These are phyloP conservation scores for Petrolisthes cinctipes DNA, from an alignment of 2,888 invertebrate genomes.

Conservation along the genomic window DNA sequence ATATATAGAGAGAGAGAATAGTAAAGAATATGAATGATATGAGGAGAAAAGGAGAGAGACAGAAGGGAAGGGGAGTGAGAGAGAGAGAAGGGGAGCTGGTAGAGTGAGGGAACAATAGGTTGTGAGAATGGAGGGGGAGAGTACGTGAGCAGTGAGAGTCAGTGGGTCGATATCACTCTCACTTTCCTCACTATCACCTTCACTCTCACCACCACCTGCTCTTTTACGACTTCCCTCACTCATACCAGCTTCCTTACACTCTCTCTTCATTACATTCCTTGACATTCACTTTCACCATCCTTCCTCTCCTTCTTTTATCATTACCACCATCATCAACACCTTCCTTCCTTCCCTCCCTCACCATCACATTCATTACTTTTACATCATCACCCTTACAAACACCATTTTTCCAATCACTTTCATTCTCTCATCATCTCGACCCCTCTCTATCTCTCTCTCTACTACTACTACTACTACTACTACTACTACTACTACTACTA, in stretches of 20 bases:
- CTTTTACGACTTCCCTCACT: neutral
- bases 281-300: neutral
- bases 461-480: neutral
- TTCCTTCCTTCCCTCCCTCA: neutral
- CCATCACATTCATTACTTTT: neutral
- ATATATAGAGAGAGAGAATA: neutral
- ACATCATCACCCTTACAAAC: neutral
- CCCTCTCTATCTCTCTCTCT: neutral
- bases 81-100: neutral
- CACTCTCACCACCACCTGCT: neutral
- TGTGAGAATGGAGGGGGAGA: neutral
- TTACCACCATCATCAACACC: neutral
- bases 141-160: neutral
- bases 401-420: neutral
- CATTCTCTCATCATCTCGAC: neutral
- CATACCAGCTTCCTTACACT: neutral
- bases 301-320: neutral
- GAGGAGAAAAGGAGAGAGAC: neutral
- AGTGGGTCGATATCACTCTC: conserved; percentile 7
- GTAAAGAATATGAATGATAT: neutral
- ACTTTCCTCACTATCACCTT: neutral
- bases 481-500: neutral
- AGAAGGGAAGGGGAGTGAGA: neutral
- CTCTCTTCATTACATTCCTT: neutral
- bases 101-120: neutral